Evolutionary conservation across 2,888 invertebrate species (phyloP).

Genomic region (Dysmachus trigonus): DNA sequence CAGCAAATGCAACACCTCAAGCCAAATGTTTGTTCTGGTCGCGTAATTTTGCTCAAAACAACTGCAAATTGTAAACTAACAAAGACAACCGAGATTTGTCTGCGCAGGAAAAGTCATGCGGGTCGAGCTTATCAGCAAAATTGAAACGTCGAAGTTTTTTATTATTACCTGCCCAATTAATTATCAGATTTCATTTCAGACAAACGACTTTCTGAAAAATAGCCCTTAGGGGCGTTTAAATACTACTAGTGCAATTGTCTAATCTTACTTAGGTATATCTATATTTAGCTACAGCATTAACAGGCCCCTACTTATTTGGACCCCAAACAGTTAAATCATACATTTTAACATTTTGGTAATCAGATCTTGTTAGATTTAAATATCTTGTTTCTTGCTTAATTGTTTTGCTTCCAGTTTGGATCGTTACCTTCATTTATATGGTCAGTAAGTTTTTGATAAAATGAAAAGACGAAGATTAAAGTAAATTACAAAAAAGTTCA

Average conservation of each 20-base stretch:
- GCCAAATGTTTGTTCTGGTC: neutral
- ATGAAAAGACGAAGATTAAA: no score
- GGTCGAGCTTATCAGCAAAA: neutral
- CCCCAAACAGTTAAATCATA: neutral
- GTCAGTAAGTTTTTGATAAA: no score
- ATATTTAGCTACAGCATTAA: neutral
- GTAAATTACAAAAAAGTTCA: no score
- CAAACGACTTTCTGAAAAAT: neutral
- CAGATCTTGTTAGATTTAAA: no score
- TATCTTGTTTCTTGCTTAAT: no score
- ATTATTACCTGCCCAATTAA: neutral
- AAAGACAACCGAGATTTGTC: neutral
- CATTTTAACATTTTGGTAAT: no score
- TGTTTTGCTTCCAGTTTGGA: no score
- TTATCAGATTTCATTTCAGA: neutral
- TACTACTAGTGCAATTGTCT: neutral
- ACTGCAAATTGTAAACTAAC: neutral
- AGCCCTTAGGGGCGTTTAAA: neutral
- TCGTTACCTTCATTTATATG: no score
- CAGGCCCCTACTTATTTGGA: no score
- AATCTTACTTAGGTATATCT: neutral
- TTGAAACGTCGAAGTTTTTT: neutral
- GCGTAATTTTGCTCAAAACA: neutral
- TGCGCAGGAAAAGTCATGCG: neutral
- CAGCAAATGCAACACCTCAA: neutral